Evolutionary conservation across 2,797 vertebrate genomes (phyloP), one percentile per base, ranked within the genome.

Genomic region (Garrulus glandarius): DNA sequence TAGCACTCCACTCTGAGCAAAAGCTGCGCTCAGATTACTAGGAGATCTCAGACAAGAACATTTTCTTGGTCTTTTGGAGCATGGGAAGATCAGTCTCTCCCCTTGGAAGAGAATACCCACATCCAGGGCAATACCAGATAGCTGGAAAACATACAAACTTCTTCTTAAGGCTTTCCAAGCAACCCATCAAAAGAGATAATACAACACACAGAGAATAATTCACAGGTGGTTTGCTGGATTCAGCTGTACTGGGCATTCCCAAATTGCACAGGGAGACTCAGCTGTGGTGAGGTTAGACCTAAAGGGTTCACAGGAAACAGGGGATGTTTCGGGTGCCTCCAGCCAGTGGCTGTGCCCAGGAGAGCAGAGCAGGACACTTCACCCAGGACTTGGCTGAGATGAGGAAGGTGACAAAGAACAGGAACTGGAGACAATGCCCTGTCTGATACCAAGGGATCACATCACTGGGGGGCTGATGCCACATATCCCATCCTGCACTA

Each of bases 211-310:
- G 27, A 71, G 53, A 80, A 12, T 46, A 41, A 56, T 30, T 32
- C 57, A 18, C 14, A 46, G 44, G 27, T 30, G 52, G 7, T 30
- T 75, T 46, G 10, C 30, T 76, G 46, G 36, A 24, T 83, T 43
- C 55, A 80, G 21, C 32, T 52, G 12, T 20, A 26, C 50, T 13
- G 34, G 32, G 36, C 78, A 57, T 57, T 70, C n/a, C 64, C 82
- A 70, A 53, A 34, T 6, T 14, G 27, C 69, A 32, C 52, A 41
- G 60, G 34, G n/a, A 89, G 15, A 17, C n/a, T 39, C 59, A 64
- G 44, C 55, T 41, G 64, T 9, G 8, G 3, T 0, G 0, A 26
- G n/a, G 46, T 53, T 4, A 36, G 9, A 23, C 37, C 41, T 29
- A 9, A 27, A 36, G 27, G 65, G 22, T 22, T 50, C 12, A 5